Percentiles rank a stretch among this genome's conserved stretches.
These are phyloP conservation scores for Drosophila meridiana DNA, from an alignment of 2,888 invertebrate genomes.

Conservation along the genomic window DNA sequence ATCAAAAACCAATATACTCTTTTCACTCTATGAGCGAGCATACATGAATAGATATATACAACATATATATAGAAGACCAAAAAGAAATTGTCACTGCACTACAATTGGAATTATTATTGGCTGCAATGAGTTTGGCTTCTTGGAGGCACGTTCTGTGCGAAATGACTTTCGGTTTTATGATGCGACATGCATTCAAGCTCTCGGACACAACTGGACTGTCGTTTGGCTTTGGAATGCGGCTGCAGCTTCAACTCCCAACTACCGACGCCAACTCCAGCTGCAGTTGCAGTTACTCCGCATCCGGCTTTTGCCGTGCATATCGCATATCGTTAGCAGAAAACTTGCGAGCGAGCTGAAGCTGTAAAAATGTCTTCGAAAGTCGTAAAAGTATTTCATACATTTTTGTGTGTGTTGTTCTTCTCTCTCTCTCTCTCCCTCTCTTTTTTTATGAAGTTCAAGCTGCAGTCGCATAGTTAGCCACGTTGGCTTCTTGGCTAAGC, in stretches of 20 bases:
- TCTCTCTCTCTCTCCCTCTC: no score
- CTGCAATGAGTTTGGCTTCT: slow-evolving; percentile 81
- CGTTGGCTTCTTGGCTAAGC: slow-evolving; percentile 36
- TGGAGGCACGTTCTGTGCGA: slow-evolving; percentile 75
- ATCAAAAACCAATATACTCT: background rate
- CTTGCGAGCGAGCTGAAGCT: slow-evolving; percentile 75
- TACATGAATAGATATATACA: background rate
- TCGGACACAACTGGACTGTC: slow-evolving; percentile 42
- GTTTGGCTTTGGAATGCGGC: slow-evolving; percentile 49
- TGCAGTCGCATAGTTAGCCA: slow-evolving; percentile 19
- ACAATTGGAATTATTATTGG: slow-evolving; percentile 83
- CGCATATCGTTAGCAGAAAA: slow-evolving; percentile 79
- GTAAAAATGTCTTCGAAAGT: slow-evolving; percentile 82
- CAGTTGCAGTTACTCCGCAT: slow-evolving; percentile 17
- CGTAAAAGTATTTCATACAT: slow-evolving; percentile 82
- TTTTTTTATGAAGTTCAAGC: slow-evolving; percentile 72
- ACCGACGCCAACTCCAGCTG: slow-evolving; percentile 2
- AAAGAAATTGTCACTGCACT: slow-evolving; percentile 77
- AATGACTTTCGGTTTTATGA: slow-evolving; percentile 82
- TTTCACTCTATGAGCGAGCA: background rate
- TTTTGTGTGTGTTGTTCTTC: slow-evolving; percentile 43
- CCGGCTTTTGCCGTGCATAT: slow-evolving; percentile 60
- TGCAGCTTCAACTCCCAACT: slow-evolving; percentile 1
- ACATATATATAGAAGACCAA: slow-evolving; percentile 2
- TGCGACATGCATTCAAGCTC: slow-evolving; percentile 71